Conservation (phyloP, 2,888 invertebrate species). For the Bedellia somnulentella region DNA sequence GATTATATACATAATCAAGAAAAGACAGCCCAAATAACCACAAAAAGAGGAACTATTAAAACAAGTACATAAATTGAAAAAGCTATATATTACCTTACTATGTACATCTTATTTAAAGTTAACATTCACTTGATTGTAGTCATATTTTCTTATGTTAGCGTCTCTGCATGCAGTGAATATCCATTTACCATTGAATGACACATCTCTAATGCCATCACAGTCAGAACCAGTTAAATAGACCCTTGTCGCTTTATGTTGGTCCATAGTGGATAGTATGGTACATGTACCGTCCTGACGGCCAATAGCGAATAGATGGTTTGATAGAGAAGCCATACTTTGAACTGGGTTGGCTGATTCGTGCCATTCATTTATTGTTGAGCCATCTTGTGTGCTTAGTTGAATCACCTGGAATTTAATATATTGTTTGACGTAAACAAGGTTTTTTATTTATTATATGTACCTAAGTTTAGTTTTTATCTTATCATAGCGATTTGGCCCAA, state of each 20-base stretch:
- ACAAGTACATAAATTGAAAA: no score
- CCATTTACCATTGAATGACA: slow-evolving; percentile 61
- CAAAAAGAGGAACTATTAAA: no score
- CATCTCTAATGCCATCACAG: slow-evolving; percentile 68
- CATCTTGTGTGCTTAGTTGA: slow-evolving; percentile 26
- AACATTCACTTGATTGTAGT: slow-evolving; percentile 45
- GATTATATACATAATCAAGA: no score
- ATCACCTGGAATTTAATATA: slow-evolving; percentile 24
- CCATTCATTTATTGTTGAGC: slow-evolving; percentile 27
- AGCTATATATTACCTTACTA: no score
- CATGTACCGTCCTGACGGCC: slow-evolving; percentile 68
- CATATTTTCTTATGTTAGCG: slow-evolving; percentile 64
- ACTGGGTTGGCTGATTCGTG: slow-evolving; percentile 63
- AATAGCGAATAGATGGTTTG: slow-evolving; percentile 51
- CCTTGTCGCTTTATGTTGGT: slow-evolving; percentile 22
- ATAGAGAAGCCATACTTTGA: slow-evolving; percentile 44
- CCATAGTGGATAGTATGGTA: slow-evolving; percentile 45
- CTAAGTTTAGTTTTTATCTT: no score
- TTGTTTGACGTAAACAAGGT: background rate
- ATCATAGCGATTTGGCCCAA: no score
- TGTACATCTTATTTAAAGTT: slow-evolving; percentile 35
- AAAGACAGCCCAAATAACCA: no score
- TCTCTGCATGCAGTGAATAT: slow-evolving; percentile 68
- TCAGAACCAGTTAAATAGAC: slow-evolving; percentile 70
- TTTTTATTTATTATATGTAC: background rate